These are phyloP conservation scores for Polyommatus icarus DNA, from an alignment of 2,888 invertebrate species.

Conservation along the genomic window DNA sequence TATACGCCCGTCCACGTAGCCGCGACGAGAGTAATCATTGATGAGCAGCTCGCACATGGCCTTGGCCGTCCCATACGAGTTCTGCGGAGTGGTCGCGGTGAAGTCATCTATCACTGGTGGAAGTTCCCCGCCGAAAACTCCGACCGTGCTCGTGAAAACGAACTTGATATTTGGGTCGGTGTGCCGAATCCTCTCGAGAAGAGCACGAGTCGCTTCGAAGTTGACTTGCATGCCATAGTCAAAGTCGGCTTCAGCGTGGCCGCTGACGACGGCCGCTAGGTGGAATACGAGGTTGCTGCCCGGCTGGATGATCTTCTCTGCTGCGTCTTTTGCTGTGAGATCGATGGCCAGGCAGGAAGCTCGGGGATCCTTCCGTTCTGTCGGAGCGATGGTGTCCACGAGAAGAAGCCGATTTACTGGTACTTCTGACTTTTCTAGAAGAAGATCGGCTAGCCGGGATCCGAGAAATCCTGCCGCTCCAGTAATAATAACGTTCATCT, in stretches of 20 bases:
- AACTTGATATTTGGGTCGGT: conserved; percentile 51
- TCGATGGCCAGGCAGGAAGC: conserved; percentile 49
- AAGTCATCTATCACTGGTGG: conserved; percentile 54
- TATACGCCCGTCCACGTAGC: conserved; percentile 59
- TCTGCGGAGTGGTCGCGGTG: conserved; percentile 60
- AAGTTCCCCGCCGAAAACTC: conserved; percentile 60
- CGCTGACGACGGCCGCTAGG: conserved; percentile 68
- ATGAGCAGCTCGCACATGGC: conserved; percentile 66
- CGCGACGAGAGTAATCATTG: conserved; percentile 64
- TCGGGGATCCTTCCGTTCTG: conserved; percentile 45
- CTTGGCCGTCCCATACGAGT: conserved; percentile 66
- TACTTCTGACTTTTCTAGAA: background rate
- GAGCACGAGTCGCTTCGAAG: conserved; percentile 62
- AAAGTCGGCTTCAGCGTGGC: conserved; percentile 65
- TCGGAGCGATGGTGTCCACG: conserved; percentile 44
- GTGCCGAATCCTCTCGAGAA: conserved; percentile 58
- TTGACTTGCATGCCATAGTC: conserved; percentile 65
- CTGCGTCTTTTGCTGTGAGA: conserved; percentile 48
- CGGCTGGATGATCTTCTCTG: conserved; percentile 49
- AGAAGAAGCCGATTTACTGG: conserved; percentile 45
- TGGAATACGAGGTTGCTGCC: conserved; percentile 58
- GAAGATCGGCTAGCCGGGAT: conserved; percentile 50
- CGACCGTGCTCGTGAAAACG: conserved; percentile 62
- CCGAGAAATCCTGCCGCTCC: conserved; percentile 64
- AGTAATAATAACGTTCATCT: conserved; percentile 62